phyloP scores from a whole-genome alignment of 1,140 invertebrate genomes.

The Macrocentrus cingulum region DNA sequence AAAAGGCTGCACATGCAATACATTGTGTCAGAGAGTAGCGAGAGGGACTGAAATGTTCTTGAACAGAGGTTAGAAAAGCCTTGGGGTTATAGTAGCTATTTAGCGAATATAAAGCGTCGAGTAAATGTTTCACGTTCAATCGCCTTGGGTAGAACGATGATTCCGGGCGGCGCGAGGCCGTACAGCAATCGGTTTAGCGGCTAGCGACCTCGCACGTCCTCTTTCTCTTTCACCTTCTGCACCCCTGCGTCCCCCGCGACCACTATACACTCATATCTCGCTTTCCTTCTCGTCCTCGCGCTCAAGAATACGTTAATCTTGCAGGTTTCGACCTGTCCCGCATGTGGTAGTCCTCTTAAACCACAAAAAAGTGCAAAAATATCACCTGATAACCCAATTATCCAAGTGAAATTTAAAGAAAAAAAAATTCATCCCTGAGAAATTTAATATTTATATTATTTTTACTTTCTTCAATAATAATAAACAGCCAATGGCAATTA shows the following conservation, averaged over 20 bases:
- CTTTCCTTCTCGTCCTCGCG: background rate
- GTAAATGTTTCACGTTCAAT: slow-evolving; percentile 16
- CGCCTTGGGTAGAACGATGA: slow-evolving; percentile 17
- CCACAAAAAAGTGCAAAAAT: no score
- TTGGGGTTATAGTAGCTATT: slow-evolving; percentile 9
- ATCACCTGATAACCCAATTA: no score
- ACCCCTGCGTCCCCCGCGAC: background rate
- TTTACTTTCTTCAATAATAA: background rate
- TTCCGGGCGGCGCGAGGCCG: slow-evolving; percentile 19
- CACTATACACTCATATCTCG: background rate
- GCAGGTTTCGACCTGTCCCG: slow-evolving; percentile 7
- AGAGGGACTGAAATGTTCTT: slow-evolving; percentile 2
- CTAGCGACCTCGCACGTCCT: slow-evolving; percentile 23
- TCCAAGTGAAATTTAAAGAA: no score
- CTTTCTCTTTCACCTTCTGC: slow-evolving; percentile 6
- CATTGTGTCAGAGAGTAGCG: background rate
- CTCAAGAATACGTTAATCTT: background rate
- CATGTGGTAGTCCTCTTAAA: no score
- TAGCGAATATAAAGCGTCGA: slow-evolving; percentile 20
- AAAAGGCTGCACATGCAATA: background rate
- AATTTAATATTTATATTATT: no score
- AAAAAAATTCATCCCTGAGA: no score
- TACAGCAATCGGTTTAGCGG: slow-evolving; percentile 26
- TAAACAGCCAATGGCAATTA: background rate
- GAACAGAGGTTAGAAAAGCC: background rate